Conservation (phyloP, 2,797 vertebrate species). For the Sebastes diaconus region DNA sequence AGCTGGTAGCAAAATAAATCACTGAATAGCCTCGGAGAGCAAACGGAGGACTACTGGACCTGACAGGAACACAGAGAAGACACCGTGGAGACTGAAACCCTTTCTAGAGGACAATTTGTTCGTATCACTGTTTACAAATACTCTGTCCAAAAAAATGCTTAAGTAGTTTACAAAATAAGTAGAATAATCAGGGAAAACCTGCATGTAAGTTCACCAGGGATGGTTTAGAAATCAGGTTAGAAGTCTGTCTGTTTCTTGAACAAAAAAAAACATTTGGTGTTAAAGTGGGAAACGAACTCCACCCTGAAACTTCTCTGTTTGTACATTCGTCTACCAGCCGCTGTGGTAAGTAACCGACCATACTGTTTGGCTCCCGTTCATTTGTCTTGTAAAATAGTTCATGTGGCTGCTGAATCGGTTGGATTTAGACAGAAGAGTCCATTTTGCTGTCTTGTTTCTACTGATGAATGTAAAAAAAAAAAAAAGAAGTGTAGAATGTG, state of each 20-base stretch:
- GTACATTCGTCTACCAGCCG: conserved; percentile 27
- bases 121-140: conserved; percentile 65
- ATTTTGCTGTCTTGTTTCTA: conserved; percentile 38
- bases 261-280: conserved; percentile 6
- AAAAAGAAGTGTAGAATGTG: conserved; percentile 54
- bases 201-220: conserved; percentile 58
- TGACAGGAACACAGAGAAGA: not conserved
- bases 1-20: not conserved
- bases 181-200: conserved; percentile 68
- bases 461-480: conserved; percentile 64
- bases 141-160: conserved; percentile 32
- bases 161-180: conserved; percentile 63
- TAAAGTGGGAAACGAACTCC: not conserved
- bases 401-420: not conserved
- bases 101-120: conserved; percentile 19
- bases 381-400: conserved; percentile 27
- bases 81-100: not conserved
- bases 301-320: not conserved
- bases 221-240: conserved; percentile 53
- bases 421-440: not conserved
- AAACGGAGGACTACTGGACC: not conserved
- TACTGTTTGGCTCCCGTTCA: not conserved
- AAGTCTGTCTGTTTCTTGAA: conserved; percentile 30
- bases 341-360: not conserved
- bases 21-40: not conserved